These are phyloP conservation scores for Asarcornis scutulata DNA, from an alignment of 2,113 vertebrate genomes.

Conservation along the genomic window DNA sequence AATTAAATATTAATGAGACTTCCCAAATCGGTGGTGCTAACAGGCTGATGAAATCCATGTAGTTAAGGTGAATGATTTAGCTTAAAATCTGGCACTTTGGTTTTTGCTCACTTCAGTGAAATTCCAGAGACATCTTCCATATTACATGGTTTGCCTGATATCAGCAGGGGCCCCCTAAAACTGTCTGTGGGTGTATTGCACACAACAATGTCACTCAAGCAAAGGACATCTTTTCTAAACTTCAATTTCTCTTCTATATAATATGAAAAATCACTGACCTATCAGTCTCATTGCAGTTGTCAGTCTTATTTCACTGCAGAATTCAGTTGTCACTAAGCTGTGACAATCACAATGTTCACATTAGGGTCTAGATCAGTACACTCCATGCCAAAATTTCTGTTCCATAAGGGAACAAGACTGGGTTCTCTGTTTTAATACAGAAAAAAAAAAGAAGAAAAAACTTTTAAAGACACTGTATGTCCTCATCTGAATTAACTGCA, in stretches of 20 bases:
- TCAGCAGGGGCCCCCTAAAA: background rate
- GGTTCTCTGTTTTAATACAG: background rate
- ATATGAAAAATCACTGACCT: background rate
- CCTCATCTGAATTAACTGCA: background rate
- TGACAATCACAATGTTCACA: background rate
- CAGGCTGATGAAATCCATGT: background rate
- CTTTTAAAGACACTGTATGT: background rate
- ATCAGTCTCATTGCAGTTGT: background rate
- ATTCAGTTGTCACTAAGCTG: background rate
- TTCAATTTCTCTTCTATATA: background rate
- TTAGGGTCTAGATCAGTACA: background rate
- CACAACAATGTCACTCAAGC: fast-evolving
- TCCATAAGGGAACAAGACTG: background rate
- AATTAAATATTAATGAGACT: background rate
- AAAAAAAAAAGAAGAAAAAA: background rate
- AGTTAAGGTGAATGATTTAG: background rate
- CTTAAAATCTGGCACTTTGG: background rate
- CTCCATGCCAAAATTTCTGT: background rate
- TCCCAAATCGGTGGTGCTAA: background rate
- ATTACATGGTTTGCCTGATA: background rate
- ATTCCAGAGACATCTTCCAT: fast-evolving
- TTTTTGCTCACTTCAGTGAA: background rate
- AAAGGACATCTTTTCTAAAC: fast-evolving
- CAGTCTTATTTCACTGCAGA: background rate
- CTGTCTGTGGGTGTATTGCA: background rate